Base-by-base conservation (phyloP, 2,888 invertebrate genomes). In the Theretra japonica region DNA sequence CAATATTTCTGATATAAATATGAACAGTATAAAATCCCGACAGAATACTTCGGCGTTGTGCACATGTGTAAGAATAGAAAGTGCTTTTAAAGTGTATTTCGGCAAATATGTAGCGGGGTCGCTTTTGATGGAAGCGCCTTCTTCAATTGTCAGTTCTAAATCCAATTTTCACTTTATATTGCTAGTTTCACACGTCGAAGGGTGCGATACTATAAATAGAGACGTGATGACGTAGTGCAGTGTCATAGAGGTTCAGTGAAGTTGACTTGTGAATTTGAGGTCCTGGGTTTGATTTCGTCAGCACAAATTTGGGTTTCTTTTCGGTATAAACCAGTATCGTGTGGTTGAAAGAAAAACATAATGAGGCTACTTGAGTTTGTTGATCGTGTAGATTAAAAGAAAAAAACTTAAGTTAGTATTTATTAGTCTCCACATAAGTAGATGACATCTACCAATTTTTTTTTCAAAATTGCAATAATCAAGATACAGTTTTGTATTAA, bases 151-250 rank as follows among this genome's bases (percentile, higher is more conserved):
- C 92, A 93, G 90, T 86, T 91, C 88, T 90, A 92, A 94, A 94
- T 94, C 90, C 92, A 94, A 94, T 94, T 94, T 93, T 90, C 90
- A 90, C 90, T 92, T 89, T 91, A 93, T 91, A 94, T 91, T 89
- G 90, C 82, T 87, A 90, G 90, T 88, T 91, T 89, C 88, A 85
- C 81, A 85, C 88, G 80, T 83, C 86, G 86, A 83, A 83, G 89
- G 90, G 90, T 88, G 88, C 82, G 65, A 19, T 48, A 85, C 81
- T 83, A 82, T 75, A 68, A 73, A 76, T 74, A 68, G 74, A 74
- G 70, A 62, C 25, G 74, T 68, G 69, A 25, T 33, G 15, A 41
- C 41, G 69, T 33, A 70, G 70, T 62, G 41, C 62, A 33, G 33
- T 56, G 62, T 56, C 69, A 30, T 30, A n/a, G 17, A 48, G 25